Evolutionary conservation across 2,113 vertebrate genomes (phyloP), one percentile per base, ranked within the genome.

Genomic region (Polypterus senegalus): DNA sequence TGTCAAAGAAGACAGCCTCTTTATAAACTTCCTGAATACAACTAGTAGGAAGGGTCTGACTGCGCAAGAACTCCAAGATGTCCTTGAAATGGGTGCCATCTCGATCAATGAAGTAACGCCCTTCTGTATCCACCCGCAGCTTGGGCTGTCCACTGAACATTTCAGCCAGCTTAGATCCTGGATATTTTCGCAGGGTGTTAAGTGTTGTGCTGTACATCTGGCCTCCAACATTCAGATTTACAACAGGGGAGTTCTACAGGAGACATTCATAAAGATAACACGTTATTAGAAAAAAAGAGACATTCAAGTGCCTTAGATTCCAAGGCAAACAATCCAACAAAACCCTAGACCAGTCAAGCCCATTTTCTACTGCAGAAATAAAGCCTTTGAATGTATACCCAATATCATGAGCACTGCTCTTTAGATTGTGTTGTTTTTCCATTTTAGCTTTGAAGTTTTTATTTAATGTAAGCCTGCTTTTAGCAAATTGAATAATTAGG

Each of bases 151-250:
- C 74, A 0, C 68, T 75, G 66, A 94, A 86, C 85, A 96, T 78
- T 59, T 88, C 88, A 0, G 86, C 85, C 75, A 97, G 74, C 65
- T 75, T 88, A 58, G 92, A 95, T 27, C 77, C 79, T 0, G 92
- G 90, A 63, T 86, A 76, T 65, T 84, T 92, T 58, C 81, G 85
- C 61, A 98, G 76, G 2, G 92, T 92, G 71, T 67, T 77, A 63
- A 91, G 60, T 0, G 80, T 83, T 6, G 93, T 94, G 0, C 78
- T 86, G 75, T 88, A 97, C 48, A 88, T 48, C 55, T 86, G 81
- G 7, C 95, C 92, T 0, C 94, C 95, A 0, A 98, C 78, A 0
- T 97, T 98, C 48, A 97, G 62, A 69, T 90, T 84, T 61, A 97
- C 76, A 0, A 96, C 79, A 0, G 80, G 68, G 3, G 81, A 82